These are phyloP conservation scores for Ochropacha duplaris DNA, from an alignment of 2,888 invertebrate genomes.

Conservation along the genomic window DNA sequence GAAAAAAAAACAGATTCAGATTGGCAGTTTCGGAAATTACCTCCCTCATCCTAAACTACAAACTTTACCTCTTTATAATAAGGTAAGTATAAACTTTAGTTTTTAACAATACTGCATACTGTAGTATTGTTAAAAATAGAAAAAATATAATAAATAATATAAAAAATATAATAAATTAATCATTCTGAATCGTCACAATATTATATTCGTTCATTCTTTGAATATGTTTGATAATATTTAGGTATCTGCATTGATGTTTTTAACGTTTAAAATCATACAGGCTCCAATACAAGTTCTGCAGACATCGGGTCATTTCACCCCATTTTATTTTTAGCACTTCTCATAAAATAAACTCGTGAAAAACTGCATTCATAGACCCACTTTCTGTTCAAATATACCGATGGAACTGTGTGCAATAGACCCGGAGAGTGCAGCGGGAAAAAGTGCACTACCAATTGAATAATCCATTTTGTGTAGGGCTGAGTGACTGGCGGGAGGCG, in stretches of 20 bases:
- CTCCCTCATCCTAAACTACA: too few species aligned
- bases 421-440: conserved; percentile 22
- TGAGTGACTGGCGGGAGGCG: conserved; percentile 18
- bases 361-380: conserved; percentile 39
- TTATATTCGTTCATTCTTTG: too few species aligned
- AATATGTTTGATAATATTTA: too few species aligned
- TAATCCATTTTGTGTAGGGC: conserved; percentile 54
- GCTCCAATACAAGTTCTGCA: conserved; percentile 13
- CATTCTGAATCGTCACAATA: too few species aligned
- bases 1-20: too few species aligned
- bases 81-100: too few species aligned
- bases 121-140: too few species aligned
- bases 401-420: conserved; percentile 30
- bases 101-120: too few species aligned
- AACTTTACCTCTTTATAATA: too few species aligned
- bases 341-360: conserved; percentile 29
- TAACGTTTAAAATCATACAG: conserved; percentile 25
- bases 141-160: too few species aligned
- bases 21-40: too few species aligned
- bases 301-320: conserved; percentile 25
- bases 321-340: conserved; percentile 44
- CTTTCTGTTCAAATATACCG: conserved; percentile 36
- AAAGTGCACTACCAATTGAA: conserved; percentile 64
- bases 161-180: too few species aligned
- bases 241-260: not conserved